Conservation (phyloP, 2,113 vertebrate species). For the Pampusana beccarii region DNA sequence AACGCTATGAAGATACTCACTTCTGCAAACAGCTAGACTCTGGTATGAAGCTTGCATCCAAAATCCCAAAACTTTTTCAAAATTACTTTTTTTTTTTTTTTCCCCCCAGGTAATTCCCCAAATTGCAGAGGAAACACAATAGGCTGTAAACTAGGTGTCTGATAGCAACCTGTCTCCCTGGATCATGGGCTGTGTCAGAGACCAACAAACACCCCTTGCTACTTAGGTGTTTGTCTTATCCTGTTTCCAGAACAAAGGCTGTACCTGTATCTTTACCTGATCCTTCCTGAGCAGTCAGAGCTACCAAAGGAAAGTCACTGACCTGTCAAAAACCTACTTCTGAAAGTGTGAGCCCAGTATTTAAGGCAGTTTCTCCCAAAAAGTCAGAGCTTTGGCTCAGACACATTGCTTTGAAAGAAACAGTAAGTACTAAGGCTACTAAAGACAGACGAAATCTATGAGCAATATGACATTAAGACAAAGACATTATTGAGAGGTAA, state of each 20-base stretch:
- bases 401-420: not conserved
- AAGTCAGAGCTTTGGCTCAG: not conserved
- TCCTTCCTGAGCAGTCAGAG: not conserved
- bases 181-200: not conserved
- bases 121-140: not conserved
- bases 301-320: not conserved
- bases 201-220: not conserved
- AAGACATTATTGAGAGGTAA: not conserved
- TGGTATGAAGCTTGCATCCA: not conserved
- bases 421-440: not conserved
- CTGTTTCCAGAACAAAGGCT: not conserved
- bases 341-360: not conserved
- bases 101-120: not conserved
- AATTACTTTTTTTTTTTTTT: no score
- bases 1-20: not conserved
- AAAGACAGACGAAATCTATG: not conserved
- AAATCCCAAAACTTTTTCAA: not conserved
- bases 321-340: not conserved
- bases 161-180: not conserved
- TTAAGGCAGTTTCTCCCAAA: not conserved
- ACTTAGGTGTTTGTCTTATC: not conserved
- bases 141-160: not conserved
- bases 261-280: not conserved
- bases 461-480: not conserved
- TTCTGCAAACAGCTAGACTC: not conserved